phyloP scores from a whole-genome alignment of 2,888 invertebrate genomes.

The Crioceris asparagi region DNA sequence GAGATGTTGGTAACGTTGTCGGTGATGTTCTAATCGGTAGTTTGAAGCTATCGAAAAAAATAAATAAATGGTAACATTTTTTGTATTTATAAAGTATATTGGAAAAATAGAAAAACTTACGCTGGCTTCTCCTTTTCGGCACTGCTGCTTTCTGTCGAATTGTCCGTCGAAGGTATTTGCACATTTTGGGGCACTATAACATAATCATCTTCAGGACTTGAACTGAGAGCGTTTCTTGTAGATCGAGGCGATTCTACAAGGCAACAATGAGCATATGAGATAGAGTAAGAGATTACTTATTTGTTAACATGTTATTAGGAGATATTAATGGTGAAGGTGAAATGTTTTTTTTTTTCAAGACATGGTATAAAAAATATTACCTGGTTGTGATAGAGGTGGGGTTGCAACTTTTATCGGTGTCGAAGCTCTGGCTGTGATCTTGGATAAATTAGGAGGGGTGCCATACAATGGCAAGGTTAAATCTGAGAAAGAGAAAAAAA shows the following conservation, averaged over 20 bases:
- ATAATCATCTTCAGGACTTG: constrained; percentile 73
- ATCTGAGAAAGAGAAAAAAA: constrained; percentile 22
- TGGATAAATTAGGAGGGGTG: constrained; percentile 26
- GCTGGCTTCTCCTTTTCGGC: constrained; percentile 17
- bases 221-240: constrained; percentile 36
- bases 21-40: constrained; percentile 18
- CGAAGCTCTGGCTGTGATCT: constrained; percentile 21
- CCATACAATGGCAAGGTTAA: constrained; percentile 32
- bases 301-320: too few relatives aligned
- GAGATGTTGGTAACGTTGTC: too few relatives aligned
- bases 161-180: constrained; percentile 45
- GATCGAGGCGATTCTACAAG: constrained; percentile 36
- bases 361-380: constrained; percentile 23
- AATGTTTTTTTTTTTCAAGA: too few relatives aligned
- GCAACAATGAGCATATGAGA: constrained; percentile 12
- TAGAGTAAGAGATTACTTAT: too few relatives aligned
- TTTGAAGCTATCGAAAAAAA: constrained; percentile 16
- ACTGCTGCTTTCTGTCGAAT: constrained; percentile 39
- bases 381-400: constrained; percentile 32
- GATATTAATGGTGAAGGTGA: too few relatives aligned
- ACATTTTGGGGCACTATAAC: constrained; percentile 65
- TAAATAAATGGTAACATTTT: constrained; percentile 1
- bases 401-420: constrained; percentile 32
- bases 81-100: constrained; percentile 1
- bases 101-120: constrained; percentile 11